phyloP scores from a whole-genome alignment of 2,113 vertebrate species.

The Cyphomyrus plagiostoma region DNA sequence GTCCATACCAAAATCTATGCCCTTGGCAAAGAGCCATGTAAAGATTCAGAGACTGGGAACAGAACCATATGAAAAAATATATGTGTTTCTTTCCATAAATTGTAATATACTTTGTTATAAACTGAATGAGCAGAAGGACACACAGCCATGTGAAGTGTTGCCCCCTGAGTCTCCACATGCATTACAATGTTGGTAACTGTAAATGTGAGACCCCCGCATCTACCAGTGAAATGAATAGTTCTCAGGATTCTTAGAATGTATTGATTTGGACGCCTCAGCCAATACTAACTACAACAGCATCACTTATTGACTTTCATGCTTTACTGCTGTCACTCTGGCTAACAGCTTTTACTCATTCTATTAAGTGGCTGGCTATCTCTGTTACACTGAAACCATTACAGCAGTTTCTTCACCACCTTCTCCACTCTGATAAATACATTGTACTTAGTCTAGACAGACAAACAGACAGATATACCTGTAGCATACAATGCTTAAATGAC shows the following conservation, averaged over 20 bases:
- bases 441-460: background rate
- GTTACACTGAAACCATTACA: background rate
- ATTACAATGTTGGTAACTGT: background rate
- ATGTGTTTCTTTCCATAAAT: background rate
- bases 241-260: background rate
- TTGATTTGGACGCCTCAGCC: background rate
- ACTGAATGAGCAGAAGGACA: background rate
- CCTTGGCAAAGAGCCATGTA: background rate
- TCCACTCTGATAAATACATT: background rate
- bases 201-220: background rate
- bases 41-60: background rate
- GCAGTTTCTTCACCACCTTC: background rate
- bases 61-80: background rate
- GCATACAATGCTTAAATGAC: background rate
- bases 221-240: background rate
- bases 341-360: conserved; percentile 1
- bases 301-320: background rate
- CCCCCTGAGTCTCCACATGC: background rate
- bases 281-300: background rate
- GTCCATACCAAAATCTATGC: background rate
- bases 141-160: background rate
- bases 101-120: background rate
- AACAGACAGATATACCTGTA: background rate
- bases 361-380: background rate
- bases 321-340: background rate